Evolutionary conservation across 1,140 invertebrate genomes (phyloP).

Genomic region (Microplitis mediator): DNA sequence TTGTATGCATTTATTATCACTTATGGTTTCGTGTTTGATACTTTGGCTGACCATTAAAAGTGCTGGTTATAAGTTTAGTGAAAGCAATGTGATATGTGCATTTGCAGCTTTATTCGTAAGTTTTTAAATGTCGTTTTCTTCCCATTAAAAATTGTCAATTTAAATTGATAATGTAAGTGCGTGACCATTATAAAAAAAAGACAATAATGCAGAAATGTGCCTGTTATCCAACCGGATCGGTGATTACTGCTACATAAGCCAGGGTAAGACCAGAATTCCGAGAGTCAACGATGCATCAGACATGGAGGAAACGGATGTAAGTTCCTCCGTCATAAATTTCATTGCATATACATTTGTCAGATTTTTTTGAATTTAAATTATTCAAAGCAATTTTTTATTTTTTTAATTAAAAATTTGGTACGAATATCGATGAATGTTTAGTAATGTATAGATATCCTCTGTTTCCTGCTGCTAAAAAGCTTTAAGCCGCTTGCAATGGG

Average conservation of each 20-base stretch:
- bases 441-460: slow-evolving; percentile 30
- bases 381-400: not conserved
- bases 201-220: slow-evolving; percentile 73
- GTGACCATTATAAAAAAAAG: not conserved
- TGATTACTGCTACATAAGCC: slow-evolving; percentile 87
- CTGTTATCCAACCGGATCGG: slow-evolving; percentile 82
- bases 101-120: slow-evolving; percentile 5
- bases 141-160: slow-evolving; percentile 10
- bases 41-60: not conserved
- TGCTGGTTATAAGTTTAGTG: slow-evolving; percentile 1
- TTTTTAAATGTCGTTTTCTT: slow-evolving; percentile 20
- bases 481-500: slow-evolving; percentile 44
- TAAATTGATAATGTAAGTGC: not conserved
- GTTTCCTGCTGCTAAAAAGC: slow-evolving; percentile 54
- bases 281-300: slow-evolving; percentile 93
- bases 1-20: no score
- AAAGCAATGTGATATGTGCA: slow-evolving; percentile 5
- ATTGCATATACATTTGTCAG: slow-evolving; percentile 7
- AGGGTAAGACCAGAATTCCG: slow-evolving; percentile 90
- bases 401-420: not conserved
- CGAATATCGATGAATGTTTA: not conserved
- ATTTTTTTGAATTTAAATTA: not conserved
- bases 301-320: slow-evolving; percentile 91
- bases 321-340: slow-evolving; percentile 58
- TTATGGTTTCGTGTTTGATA: no score